Base-by-base conservation (phyloP, 2,888 invertebrate species). In the Cyaniris semiargus region DNA sequence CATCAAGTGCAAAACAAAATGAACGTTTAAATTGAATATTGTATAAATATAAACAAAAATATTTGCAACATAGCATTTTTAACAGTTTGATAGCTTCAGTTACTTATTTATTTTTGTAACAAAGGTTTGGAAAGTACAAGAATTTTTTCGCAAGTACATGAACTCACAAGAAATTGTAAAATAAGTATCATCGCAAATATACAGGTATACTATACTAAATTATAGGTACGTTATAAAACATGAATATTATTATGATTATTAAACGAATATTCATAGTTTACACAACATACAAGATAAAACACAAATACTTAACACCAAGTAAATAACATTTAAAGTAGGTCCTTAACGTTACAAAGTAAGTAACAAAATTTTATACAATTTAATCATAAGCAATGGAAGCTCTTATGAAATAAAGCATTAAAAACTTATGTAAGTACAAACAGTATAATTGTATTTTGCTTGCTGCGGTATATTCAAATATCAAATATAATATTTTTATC, bases 341-440 rank as follows among this genome's bases (percentile, higher is more conserved):
- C 8, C 66, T 66, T 31, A 66, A 31, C 27, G 66, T 66, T 27
- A 27, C 15, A 27, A 27, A 23, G 5, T 60, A 27, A 66, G 23
- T 66, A 66, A 66, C 27, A 66, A 66, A 66, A 31, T 31, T 66
- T 66, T 70, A 53, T 27, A 66, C 76, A 70, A n/a, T 70, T 70
- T 44, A 70, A 70, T 21, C 23, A 75, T 53, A 77, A 66, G 75
- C 77, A 75, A 77, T 77, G 75, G 75, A 77, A 70, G 77, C 77
- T 53, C 53, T 77, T 75, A 77, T 53, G 27, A 77, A 66, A 60
- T 60, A 13, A 21, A 66, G 66, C 27, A 75, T 75, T 18, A 23
- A 53, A 56, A 31, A 76, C 31, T 18, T 56, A 44, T 77, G 44
- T 38, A 77, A 74, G 53, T 58, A 60, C 27, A 77, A 74, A 75